Evolutionary conservation across 2,113 vertebrate species (phyloP).

Genomic region (Martes martes): DNA sequence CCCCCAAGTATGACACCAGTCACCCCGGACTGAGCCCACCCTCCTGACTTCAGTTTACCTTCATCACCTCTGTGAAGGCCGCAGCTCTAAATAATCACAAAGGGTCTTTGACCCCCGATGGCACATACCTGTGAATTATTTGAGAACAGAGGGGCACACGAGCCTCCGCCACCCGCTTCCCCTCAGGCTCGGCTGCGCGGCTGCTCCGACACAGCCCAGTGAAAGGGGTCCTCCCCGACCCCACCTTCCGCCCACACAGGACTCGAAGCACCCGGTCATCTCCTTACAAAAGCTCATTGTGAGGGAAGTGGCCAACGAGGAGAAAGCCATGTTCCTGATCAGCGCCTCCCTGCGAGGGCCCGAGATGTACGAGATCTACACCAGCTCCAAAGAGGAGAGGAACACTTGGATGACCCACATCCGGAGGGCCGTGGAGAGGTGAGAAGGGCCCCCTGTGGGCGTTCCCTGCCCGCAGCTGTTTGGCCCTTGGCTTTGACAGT

Average conservation of each 20-base stretch:
- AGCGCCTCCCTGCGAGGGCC: slow-evolving; percentile 93
- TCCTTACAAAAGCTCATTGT: slow-evolving; percentile 96
- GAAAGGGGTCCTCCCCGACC: background rate
- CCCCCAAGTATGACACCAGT: background rate
- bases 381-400: slow-evolving; percentile 93
- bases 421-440: slow-evolving; percentile 95
- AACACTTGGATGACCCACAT: slow-evolving; percentile 94
- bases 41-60: background rate
- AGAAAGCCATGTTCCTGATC: slow-evolving; percentile 98
- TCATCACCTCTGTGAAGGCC: background rate
- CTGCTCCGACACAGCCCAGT: accelerated
- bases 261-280: slow-evolving; percentile 94
- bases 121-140: background rate
- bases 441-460: accelerated
- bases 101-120: background rate
- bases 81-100: background rate
- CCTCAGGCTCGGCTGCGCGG: accelerated
- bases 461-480: accelerated
- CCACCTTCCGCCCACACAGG: slow-evolving; percentile 79
- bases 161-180: accelerated
- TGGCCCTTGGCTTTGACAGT: background rate
- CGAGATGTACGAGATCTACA: slow-evolving; percentile 98
- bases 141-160: accelerated
- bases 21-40: background rate
- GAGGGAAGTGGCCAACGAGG: slow-evolving; percentile 96